These are phyloP conservation scores for Chaetodon trifascialis DNA, from an alignment of 2,113 vertebrate species.

Conservation along the genomic window DNA sequence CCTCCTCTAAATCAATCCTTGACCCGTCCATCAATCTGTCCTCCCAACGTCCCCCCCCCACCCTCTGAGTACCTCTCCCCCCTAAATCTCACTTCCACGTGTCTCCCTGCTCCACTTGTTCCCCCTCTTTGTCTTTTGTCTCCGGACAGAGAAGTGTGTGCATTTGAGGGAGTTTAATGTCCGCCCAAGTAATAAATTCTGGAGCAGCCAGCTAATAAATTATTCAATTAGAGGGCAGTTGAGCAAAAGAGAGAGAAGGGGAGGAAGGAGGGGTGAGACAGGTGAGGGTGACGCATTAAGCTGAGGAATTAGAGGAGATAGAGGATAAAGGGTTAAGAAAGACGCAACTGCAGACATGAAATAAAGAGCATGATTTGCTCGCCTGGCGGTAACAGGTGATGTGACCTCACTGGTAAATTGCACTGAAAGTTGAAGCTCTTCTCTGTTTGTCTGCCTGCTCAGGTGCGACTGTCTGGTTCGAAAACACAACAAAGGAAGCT, in stretches of 20 bases:
- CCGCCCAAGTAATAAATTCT: constrained; percentile 57
- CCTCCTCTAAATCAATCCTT: constrained; percentile 2
- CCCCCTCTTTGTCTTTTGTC: constrained; percentile 24
- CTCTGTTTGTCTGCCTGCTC: no score
- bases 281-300: neutral
- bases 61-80: neutral
- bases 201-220: constrained; percentile 58
- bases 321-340: neutral
- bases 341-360: neutral
- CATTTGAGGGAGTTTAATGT: constrained; percentile 42
- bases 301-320: neutral
- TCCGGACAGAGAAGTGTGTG: neutral
- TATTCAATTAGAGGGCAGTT: constrained; percentile 57
- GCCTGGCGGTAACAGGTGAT: neutral
- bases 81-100: constrained; percentile 27
- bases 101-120: constrained; percentile 18
- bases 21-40: constrained; percentile 23
- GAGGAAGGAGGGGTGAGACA: neutral
- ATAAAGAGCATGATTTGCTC: neutral
- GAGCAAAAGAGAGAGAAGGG: neutral
- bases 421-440: no score
- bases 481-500: no score
- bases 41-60: neutral
- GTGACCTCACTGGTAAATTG: no score
- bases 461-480: no score